phyloP scores from a whole-genome alignment of 2,113 vertebrate genomes.

The Triplophysa rosa region DNA sequence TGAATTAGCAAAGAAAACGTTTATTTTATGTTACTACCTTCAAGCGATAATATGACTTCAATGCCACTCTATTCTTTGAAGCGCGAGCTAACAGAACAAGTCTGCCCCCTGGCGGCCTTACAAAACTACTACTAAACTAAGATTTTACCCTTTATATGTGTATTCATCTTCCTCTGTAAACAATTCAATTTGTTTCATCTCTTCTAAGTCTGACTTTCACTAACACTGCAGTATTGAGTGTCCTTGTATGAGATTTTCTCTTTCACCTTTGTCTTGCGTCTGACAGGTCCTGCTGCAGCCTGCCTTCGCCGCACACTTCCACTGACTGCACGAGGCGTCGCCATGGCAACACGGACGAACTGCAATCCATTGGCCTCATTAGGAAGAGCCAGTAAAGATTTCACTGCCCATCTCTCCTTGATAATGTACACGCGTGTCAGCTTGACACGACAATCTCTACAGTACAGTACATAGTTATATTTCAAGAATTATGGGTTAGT shows the following conservation, averaged over 20 bases:
- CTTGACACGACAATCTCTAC: neutral
- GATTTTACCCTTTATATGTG: too few species aligned
- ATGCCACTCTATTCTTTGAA: neutral
- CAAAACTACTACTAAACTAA: neutral
- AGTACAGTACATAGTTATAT: neutral
- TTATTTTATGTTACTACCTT: neutral
- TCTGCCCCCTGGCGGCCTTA: constrained; percentile 26
- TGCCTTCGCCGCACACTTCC: neutral
- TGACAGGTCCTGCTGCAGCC: neutral
- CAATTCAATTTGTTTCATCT: neutral
- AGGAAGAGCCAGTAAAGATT: constrained; percentile 11
- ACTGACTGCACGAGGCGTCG: constrained; percentile 1
- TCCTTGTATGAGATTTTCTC: neutral
- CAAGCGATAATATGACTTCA: too few species aligned
- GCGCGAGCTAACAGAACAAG: neutral
- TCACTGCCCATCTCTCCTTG: constrained; percentile 9
- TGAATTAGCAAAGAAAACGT: too few species aligned
- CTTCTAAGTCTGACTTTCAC: neutral
- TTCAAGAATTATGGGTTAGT: neutral
- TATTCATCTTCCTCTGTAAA: neutral
- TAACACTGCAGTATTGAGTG: neutral
- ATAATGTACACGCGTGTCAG: constrained; percentile 8
- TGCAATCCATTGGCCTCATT: constrained; percentile 14
- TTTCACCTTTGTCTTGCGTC: neutral
- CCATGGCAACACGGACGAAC: constrained; percentile 29